Evolutionary conservation across 2,888 invertebrate species (phyloP), one percentile per base, ranked within the genome.

Genomic region (Erebia palarica): DNA sequence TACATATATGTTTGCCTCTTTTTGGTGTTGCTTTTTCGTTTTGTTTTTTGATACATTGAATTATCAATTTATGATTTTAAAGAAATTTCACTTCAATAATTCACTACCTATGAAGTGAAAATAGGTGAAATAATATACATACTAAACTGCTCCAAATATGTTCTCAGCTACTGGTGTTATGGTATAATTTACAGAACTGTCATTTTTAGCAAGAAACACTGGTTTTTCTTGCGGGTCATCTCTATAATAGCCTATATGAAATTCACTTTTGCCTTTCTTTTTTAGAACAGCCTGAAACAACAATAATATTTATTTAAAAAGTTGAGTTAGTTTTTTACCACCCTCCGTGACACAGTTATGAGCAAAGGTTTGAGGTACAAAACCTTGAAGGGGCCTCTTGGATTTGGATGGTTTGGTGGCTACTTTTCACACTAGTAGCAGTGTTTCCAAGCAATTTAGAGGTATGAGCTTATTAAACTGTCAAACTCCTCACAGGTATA

Each of bases 241-340:
- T 81, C 98, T 95, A 93, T 96, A 98, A 87, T 98, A 99, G 8
- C 98, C 98, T 81, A 97, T 95, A 84, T 99, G 98, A 77, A 95
- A 95, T 74, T 96, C 96, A 72, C 95, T 95, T 65, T 94, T 94
- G 65, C 95, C 94, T 81, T 96, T 95, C 27, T 94, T 95, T 84
- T 95, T 96, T 65, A 97, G 85, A 57, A 97, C 91, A 3, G 97
- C 96, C 95, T 96, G 83, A 66, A 92, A 88, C 11, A 16, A 78
- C 14, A 68, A 65, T 59, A 53, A 58, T 57, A 63, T 57, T 53
- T 53, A 42, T 21, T 65, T 51, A 63, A 14, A 53, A 16, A 53
- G 9, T 53, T 16, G 8, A 51, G n/a, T 16, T 16, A n/a, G n/a
- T 16, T 36, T 7, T 36, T 36, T 36, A 36, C 36, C 7, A 36